Evolutionary conservation across 2,888 invertebrate species (phyloP), one percentile per base, ranked within the genome.

Genomic region (Arge pagana): DNA sequence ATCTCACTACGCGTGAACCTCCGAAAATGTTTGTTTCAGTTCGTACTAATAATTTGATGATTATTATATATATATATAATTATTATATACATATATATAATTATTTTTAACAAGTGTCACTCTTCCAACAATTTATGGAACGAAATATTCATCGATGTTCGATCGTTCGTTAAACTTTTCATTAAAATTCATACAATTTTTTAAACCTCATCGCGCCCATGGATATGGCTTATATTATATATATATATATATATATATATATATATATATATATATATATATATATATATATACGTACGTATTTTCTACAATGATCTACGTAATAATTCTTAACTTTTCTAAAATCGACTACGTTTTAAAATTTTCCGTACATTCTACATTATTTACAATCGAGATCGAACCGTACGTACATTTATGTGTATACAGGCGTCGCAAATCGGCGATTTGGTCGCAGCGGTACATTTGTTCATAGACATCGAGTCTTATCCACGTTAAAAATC

Each of bases 201-300:
- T 31, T 7, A 10, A 42, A 21, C 55, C 51, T 58, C 57, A 61
- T 61, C 63, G 59, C 59, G 57, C 23, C 56, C 60, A 50, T 61
- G 63, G 70, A 67, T 68, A 70, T 67, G 70, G 56, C 67, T 68
- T 65, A 66, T 45, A 19, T 45, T 45, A 33, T 45, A 45, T 45
- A 21, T 39, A 28, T 28, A 42, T 39, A 21, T 10, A 5, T 39
- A n/a, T 2, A 39, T 21, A 5, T 39, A 13, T 24, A 24, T 23
- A 40, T 40, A 24, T 40, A 39, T 40, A 24, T 26, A n/a, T n/a
- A 40, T 40, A 23, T 13, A 40, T 40, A 16, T 35, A 8, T 5
- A 4, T 35, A 15, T 21, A 18, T 15, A 35, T 60, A 62, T 64
- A 55, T 56, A 67, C 62, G 58, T 58, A 50, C 52, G 43, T 64